Evolutionary conservation across 2,888 invertebrate genomes (phyloP), one percentile per base, ranked within the genome.

Genomic region (Melinaea menophilus): DNA sequence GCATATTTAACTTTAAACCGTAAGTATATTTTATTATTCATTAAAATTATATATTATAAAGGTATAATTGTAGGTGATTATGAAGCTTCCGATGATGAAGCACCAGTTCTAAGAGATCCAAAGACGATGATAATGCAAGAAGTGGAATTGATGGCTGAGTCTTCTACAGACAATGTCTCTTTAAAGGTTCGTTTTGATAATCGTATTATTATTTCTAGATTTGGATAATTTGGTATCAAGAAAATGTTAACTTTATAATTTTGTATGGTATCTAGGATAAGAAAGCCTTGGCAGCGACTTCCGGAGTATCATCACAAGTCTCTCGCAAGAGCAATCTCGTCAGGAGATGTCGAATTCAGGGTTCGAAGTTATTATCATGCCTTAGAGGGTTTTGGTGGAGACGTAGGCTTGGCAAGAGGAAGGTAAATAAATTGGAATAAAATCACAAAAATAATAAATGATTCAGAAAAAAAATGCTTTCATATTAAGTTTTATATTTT

Each of bases 331-430:
- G 79, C 68, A 74, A 77, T 2, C 69, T 90, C 57, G 82, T 78
- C 9, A 82, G 79, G 54, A 79, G 81, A 48, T 90, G 88, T 67
- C 85, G 88, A 3, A 69, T 76, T 22, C 87, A 86, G 63, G 87
- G 89, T 1, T 79, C 85, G 0, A 79, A 82, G 51, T 72, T 90
- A 5, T 68, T 89, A 35, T 77, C 86, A 1, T 87, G 88, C 66
- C 66, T 90, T 3, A 78, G 87, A 46, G 84, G 88, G 31, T 88
- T 86, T 88, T 88, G 86, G 87, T 89, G 89, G 89, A 77, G 83
- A 48, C 85, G 86, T 51, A 85, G 80, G 63, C 74, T 79, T 11
- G 79, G 81, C 4, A 85, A 77, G 70, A 81, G 82, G 59, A 85
- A 82, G 83, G 88, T 84, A 68, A 5, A 9, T 41, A 41, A 41